A percentile compares a stretch with the other conserved stretches of the same genome.
Evolutionary conservation across 2,797 vertebrate species (phyloP).

Genomic region (Botia almorhae): DNA sequence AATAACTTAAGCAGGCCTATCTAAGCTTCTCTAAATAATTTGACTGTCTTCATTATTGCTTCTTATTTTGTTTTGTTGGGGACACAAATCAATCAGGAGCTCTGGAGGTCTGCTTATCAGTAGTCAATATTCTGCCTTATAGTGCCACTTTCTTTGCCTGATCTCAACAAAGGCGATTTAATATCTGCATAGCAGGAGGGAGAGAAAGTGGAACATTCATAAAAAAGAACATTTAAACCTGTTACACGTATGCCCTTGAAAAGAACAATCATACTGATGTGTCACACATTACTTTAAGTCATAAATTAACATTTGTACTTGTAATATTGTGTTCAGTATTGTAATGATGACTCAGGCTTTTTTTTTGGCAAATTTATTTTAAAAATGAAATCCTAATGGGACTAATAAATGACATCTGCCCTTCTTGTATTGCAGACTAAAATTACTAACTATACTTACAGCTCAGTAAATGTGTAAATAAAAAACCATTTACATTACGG

Average conservation of each 20-base stretch:
- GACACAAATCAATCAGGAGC: conserved; percentile 68
- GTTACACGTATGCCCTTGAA: background rate
- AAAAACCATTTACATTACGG: too few relatives aligned
- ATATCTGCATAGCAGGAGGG: background rate
- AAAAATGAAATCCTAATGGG: background rate
- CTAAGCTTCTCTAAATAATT: conserved; percentile 74
- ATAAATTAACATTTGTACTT: background rate
- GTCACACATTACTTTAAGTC: too few relatives aligned
- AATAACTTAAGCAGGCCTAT: conserved; percentile 63
- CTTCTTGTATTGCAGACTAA: too few relatives aligned
- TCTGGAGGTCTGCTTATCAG: conserved; percentile 68
- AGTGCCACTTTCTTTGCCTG: conserved; percentile 19
- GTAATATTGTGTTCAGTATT: background rate
- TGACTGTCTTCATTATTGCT: conserved; percentile 71
- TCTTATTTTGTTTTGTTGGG: conserved; percentile 60
- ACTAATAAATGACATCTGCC: background rate
- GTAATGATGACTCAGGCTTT: too few relatives aligned
- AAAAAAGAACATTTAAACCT: background rate
- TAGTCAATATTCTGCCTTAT: conserved; percentile 62
- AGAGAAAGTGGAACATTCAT: background rate
- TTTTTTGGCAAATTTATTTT: background rate
- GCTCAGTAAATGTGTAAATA: too few relatives aligned
- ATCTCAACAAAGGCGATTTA: conserved; percentile 18
- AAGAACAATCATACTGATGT: background rate
- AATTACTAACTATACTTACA: too few relatives aligned